Conservation (phyloP, 2,888 invertebrate species). For the Acrocyrtus sp. region DNA sequence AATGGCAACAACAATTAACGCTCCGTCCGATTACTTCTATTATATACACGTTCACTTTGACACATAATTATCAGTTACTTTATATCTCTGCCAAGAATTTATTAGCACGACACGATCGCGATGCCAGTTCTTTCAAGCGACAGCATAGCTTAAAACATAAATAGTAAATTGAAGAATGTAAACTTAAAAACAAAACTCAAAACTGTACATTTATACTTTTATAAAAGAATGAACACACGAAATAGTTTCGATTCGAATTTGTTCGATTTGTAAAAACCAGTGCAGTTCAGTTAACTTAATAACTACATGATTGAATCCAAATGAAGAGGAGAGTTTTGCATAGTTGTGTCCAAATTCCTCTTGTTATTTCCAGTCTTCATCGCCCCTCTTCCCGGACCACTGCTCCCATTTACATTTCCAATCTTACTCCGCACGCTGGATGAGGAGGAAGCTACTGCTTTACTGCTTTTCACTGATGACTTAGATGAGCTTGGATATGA, state of each 20-base stretch:
- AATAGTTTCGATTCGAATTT: background rate
- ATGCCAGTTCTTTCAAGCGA: too few relatives aligned
- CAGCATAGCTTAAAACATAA: too few relatives aligned
- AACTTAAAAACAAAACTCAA: too few relatives aligned
- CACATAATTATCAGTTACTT: too few relatives aligned
- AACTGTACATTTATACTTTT: too few relatives aligned
- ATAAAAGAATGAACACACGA: background rate
- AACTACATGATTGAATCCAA: slow-evolving; percentile 59
- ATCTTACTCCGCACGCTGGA: slow-evolving; percentile 8
- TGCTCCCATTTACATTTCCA: slow-evolving; percentile 1
- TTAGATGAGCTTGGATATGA: slow-evolving; percentile 42
- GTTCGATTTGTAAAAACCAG: background rate
- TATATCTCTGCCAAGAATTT: too few relatives aligned
- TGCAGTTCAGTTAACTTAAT: slow-evolving; percentile 4
- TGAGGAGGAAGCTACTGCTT: slow-evolving; percentile 4
- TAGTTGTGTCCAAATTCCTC: slow-evolving; percentile 53
- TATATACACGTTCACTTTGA: too few relatives aligned
- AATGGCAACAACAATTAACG: too few relatives aligned
- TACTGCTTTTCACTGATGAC: slow-evolving; percentile 20
- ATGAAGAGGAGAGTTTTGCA: slow-evolving; percentile 63
- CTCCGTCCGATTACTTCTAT: too few relatives aligned
- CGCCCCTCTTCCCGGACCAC: background rate
- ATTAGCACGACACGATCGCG: too few relatives aligned
- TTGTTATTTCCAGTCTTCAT: slow-evolving; percentile 13
- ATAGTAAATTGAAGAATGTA: too few relatives aligned